phyloP scores from a whole-genome alignment of 2,113 vertebrate genomes.

The Natator depressus region DNA sequence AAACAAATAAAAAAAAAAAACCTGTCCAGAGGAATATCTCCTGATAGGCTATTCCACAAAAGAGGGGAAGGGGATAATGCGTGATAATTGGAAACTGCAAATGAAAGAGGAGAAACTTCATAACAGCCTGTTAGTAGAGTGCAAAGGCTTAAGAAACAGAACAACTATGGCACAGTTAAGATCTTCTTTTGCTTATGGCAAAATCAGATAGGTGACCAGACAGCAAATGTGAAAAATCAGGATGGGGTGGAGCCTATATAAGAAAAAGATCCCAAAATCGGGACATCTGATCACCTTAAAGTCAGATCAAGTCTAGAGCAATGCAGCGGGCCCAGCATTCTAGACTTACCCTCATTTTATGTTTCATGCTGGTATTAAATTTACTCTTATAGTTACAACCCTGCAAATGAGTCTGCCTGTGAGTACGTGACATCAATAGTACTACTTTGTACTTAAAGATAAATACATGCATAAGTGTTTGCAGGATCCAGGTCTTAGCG shows the following conservation, averaged over 20 bases:
- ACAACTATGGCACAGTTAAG: not conserved
- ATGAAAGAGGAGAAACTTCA: not conserved
- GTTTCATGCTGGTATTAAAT: not conserved
- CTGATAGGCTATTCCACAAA: not conserved
- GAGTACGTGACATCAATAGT: not conserved
- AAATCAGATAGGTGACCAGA: not conserved
- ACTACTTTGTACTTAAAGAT: not conserved
- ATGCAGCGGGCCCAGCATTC: not conserved
- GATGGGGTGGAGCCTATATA: too few relatives aligned
- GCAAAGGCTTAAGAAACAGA: not conserved
- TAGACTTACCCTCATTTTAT: not conserved
- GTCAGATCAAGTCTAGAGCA: not conserved
- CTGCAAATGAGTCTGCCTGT: not conserved
- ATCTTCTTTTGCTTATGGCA: constrained; percentile 1
- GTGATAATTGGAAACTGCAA: not conserved
- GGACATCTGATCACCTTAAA: not conserved
- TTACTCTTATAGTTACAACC: not conserved
- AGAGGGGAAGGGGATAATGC: not conserved
- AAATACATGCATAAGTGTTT: not conserved
- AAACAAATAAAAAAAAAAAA: too few relatives aligned
- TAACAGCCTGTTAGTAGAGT: not conserved
- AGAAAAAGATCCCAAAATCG: too few relatives aligned
- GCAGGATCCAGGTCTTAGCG: not conserved
- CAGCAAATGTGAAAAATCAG: too few relatives aligned
- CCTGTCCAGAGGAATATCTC: not conserved